Base-by-base conservation (phyloP, 2,113 vertebrate genomes). In the Bubo bubo region DNA sequence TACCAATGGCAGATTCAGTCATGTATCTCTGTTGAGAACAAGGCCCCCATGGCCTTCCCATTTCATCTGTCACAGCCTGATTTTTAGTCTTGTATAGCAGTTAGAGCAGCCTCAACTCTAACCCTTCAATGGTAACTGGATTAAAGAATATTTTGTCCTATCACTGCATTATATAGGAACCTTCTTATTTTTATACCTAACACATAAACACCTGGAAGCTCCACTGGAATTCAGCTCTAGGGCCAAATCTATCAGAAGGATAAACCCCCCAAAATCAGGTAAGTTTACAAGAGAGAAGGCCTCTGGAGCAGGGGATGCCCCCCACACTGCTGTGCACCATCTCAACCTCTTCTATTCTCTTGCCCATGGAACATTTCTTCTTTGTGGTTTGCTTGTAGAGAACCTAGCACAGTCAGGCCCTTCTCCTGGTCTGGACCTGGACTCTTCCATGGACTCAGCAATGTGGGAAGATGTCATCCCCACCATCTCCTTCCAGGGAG, bases 41-140 rank as follows among this genome's bases (percentile, higher is more conserved):
- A 83, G 43, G 1, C 3, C 32, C 4, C 2, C 32, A 12, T 6
- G 9, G 4, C 16, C 19, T 49, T 60, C 53, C 32, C 17, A 17
- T 56, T 67, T 66, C 1, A 1, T 26, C 34, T 82, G 37, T 34
- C 64, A 37, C 60, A 37, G 14, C 4, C 27, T 10, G 3, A 10
- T 13, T 70, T 81, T 79, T 71, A 71, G n/a, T 16, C 11, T 58
- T 3, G 1, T 6, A 1, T 1, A n/a, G 27, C 1, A 6, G 20
- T 49, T 56, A 70, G 30, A 75, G 8, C 26, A 85, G 43, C 43
- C 18, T 60, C 28, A 43, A 4, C 19, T 19, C 64, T 50, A 85
- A 53, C 20, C 11, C 11, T 66, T 27, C 68, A 47, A 0, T 6
- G 10, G 14, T 9, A 21, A 72, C 8, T 32, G 28, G 30, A 34